Evolutionary conservation across 2,888 invertebrate genomes (phyloP).

Genomic region (Drosophila merina): DNA sequence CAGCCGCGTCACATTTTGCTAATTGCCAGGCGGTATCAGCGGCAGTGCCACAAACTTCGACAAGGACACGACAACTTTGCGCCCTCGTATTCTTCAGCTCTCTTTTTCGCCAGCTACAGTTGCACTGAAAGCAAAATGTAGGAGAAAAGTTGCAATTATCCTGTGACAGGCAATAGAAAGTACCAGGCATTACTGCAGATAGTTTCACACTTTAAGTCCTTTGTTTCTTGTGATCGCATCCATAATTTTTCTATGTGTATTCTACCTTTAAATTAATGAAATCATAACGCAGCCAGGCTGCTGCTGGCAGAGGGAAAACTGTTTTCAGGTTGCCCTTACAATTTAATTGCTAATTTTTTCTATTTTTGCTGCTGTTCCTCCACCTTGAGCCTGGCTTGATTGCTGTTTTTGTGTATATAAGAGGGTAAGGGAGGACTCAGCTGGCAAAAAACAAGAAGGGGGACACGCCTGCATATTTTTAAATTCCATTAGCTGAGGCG

Average conservation of each 20-base stretch:
- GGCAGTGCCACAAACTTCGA: conserved; percentile 48
- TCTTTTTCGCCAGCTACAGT: background rate
- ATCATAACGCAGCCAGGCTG: conserved; percentile 54
- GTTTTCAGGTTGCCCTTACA: conserved; percentile 56
- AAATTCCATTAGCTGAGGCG: conserved; percentile 58
- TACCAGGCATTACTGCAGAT: too few species aligned
- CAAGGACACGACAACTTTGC: conserved; percentile 58
- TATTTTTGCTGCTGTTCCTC: conserved; percentile 25
- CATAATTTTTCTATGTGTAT: background rate
- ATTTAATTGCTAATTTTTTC: conserved; percentile 67
- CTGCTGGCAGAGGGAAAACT: conserved; percentile 33
- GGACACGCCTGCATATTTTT: conserved; percentile 57
- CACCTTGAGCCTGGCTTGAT: conserved; percentile 44
- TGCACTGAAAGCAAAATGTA: background rate
- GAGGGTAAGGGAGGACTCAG: conserved; percentile 7
- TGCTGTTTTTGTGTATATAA: conserved; percentile 42
- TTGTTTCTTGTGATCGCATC: background rate
- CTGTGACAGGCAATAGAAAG: too few species aligned
- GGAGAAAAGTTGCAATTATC: background rate
- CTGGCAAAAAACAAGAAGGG: conserved; percentile 9
- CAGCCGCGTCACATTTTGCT: conserved; percentile 57
- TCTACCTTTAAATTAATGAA: conserved; percentile 56
- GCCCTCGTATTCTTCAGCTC: conserved; percentile 36
- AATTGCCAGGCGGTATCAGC: conserved; percentile 49
- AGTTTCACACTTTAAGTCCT: background rate